A percentile compares a stretch with the other conserved stretches of the same genome.
phyloP scores from a whole-genome alignment of 2,888 invertebrate genomes.

The Tricholauxania praeusta region DNA sequence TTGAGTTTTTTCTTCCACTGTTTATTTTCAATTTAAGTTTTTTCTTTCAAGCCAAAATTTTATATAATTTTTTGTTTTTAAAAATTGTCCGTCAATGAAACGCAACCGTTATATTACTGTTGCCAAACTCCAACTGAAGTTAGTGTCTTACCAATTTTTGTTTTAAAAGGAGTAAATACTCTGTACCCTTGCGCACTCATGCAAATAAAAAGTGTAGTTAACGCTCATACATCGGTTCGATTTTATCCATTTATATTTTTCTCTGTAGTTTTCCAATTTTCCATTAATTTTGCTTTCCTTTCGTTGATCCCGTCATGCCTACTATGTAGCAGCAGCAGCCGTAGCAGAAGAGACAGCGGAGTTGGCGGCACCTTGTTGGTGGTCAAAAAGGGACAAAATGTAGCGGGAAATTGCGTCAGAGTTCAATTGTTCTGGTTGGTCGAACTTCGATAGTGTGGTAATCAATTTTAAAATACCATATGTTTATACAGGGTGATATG shows the following conservation, averaged over 20 bases:
- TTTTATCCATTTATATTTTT: constrained; percentile 19
- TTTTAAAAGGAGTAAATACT: constrained; percentile 40
- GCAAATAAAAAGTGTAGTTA: constrained; percentile 48
- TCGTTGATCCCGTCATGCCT: background rate
- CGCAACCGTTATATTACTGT: constrained; percentile 42
- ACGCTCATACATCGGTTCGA: background rate
- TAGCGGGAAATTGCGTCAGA: constrained; percentile 10
- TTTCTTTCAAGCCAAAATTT: constrained; percentile 15
- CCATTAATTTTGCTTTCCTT: constrained; percentile 38
- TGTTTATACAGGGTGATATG: too few species aligned
- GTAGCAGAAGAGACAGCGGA: constrained; percentile 20
- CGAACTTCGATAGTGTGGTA: constrained; percentile 49
- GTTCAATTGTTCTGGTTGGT: constrained; percentile 61
- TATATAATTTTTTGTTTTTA: too few species aligned
- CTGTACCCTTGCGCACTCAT: constrained; percentile 59
- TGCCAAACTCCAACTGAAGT: constrained; percentile 41
- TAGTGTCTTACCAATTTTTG: constrained; percentile 16
- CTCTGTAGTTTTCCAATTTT: constrained; percentile 30
- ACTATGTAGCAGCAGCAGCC: constrained; percentile 5
- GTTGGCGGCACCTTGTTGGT: constrained; percentile 4
- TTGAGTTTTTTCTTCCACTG: constrained; percentile 11
- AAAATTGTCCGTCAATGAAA: constrained; percentile 12
- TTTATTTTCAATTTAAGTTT: constrained; percentile 15
- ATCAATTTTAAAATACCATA: background rate
- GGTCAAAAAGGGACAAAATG: constrained; percentile 29